A percentile compares a stretch with the other conserved stretches of the same genome.
Conservation (phyloP, 2,113 vertebrate genomes). For the Pteropus alecto region DNA sequence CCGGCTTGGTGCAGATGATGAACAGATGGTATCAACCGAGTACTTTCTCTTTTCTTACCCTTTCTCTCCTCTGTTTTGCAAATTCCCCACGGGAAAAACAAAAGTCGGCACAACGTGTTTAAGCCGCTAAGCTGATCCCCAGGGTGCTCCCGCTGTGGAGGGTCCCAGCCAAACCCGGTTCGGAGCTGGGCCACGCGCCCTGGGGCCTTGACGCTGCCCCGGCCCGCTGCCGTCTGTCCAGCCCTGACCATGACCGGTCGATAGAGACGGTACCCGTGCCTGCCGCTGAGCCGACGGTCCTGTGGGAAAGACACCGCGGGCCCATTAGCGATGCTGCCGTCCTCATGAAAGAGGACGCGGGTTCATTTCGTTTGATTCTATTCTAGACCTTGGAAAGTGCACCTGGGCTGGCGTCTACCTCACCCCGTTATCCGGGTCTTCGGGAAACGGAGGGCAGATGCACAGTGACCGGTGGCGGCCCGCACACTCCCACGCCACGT, state of each 20-base stretch:
- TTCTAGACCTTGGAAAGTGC: background rate
- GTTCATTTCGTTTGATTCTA: slow-evolving; percentile 33
- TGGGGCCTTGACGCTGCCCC: background rate
- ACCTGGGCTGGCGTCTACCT: background rate
- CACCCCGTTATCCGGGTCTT: background rate
- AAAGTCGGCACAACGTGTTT: background rate
- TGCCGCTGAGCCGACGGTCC: background rate
- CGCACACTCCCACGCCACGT: no score
- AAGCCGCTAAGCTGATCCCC: background rate
- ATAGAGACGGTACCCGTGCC: background rate
- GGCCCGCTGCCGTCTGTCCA: background rate
- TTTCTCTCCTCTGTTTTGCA: background rate
- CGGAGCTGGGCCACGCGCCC: background rate
- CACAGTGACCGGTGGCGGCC: background rate
- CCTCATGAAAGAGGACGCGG: background rate
- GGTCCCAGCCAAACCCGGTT: background rate
- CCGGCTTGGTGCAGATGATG: fast-evolving
- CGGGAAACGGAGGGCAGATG: background rate
- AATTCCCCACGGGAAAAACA: background rate
- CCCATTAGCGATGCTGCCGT: background rate
- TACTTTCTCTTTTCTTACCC: background rate
- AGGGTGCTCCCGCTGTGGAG: no score
- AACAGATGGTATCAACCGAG: background rate
- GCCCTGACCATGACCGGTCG: background rate
- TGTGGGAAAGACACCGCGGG: background rate